Evolutionary conservation across 1,140 invertebrate genomes (phyloP).

Genomic region (Hesperophylax magnus): DNA sequence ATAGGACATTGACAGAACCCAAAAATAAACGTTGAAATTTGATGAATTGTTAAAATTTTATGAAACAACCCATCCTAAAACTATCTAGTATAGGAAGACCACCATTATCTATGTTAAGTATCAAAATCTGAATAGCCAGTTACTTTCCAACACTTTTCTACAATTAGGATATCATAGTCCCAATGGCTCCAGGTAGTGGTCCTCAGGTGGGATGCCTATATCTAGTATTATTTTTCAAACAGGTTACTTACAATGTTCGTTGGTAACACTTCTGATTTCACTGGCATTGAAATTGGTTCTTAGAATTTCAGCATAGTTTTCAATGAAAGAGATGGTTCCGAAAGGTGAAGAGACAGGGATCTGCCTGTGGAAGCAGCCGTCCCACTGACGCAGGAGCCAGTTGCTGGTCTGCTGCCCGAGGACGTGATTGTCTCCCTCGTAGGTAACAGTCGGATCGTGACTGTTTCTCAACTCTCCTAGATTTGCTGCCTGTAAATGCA

Average conservation of each 20-base stretch:
- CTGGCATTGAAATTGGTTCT: conserved; percentile 67
- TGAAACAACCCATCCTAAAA: too few relatives aligned
- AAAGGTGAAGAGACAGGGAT: conserved; percentile 72
- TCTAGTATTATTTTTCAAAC: neutral
- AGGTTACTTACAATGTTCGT: conserved; percentile 73
- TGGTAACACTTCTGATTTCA: conserved; percentile 66
- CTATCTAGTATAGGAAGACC: too few relatives aligned
- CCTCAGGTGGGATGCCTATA: too few relatives aligned
- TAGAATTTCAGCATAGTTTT: conserved; percentile 69
- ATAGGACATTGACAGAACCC: too few relatives aligned
- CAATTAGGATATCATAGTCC: too few relatives aligned
- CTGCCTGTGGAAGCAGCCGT: conserved; percentile 65
- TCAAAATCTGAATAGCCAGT: too few relatives aligned
- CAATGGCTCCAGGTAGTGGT: too few relatives aligned
- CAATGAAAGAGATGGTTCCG: conserved; percentile 76
- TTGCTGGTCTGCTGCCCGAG: conserved; percentile 95
- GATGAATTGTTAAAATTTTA: too few relatives aligned
- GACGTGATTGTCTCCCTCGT: conserved; percentile 97
- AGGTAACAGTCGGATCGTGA: conserved; percentile 94
- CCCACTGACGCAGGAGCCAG: conserved; percentile 83
- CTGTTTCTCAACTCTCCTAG: conserved; percentile 88
- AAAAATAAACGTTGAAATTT: too few relatives aligned
- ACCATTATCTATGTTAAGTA: too few relatives aligned
- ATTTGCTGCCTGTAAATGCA: conserved; percentile 74
- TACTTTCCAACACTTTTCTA: too few relatives aligned